Evolutionary conservation across 2,113 vertebrate genomes (phyloP).

Genomic region (Pontoporia blainvillei): DNA sequence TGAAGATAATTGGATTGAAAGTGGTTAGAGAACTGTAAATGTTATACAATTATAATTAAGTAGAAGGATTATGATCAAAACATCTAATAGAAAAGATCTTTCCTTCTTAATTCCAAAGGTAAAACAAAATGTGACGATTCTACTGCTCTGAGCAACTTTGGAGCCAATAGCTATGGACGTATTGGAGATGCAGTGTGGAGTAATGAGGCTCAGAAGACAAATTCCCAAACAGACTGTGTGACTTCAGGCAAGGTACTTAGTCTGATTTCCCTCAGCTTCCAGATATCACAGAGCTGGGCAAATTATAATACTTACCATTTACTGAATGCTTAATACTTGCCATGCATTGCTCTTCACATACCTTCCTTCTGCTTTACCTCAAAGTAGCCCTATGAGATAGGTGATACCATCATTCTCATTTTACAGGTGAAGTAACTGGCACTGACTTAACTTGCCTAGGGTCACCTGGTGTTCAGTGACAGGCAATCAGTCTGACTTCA

Average conservation of each 20-base stretch:
- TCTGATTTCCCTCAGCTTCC: not conserved
- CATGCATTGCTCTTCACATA: not conserved
- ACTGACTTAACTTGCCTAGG: not conserved
- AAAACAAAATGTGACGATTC: not conserved
- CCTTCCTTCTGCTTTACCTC: not conserved
- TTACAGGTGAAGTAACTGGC: not conserved
- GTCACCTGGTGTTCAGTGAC: not conserved
- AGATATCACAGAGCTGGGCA: not conserved
- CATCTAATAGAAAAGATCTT: not conserved
- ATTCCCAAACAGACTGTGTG: not conserved
- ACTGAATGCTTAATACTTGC: not conserved
- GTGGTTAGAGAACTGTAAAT: not conserved
- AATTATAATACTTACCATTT: not conserved
- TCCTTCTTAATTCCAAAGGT: not conserved
- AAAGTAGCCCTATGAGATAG: not conserved
- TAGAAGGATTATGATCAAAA: not conserved
- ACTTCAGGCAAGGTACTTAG: not conserved
- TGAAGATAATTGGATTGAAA: not conserved
- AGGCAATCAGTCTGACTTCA: not conserved
- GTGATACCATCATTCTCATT: no score
- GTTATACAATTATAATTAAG: not conserved
- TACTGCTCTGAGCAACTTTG: not conserved
- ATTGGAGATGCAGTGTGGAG: not conserved
- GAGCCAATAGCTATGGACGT: not conserved
- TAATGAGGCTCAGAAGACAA: not conserved